These are phyloP conservation scores for Spatulosminthurus flaviceps DNA, from an alignment of 2,888 invertebrate genomes.

Conservation along the genomic window DNA sequence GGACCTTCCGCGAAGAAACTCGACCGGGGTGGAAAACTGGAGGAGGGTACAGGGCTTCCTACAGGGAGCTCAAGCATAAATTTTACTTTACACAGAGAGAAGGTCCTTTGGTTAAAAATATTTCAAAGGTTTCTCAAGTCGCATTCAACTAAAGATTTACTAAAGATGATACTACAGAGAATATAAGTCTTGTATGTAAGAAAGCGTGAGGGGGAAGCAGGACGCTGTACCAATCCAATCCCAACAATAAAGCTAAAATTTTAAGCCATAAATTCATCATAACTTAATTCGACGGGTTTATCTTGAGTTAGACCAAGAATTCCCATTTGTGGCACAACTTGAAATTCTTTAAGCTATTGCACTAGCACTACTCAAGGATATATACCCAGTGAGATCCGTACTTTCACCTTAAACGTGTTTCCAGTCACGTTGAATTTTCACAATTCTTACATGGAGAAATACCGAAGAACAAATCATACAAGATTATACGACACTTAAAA, in stretches of 20 bases:
- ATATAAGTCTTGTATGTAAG: not conserved
- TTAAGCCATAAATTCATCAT: constrained; percentile 13
- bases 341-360: not conserved
- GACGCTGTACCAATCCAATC: not conserved
- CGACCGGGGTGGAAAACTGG: constrained; percentile 15
- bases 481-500: too few relatives aligned
- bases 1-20: constrained; percentile 25
- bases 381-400: not conserved
- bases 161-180: too few relatives aligned
- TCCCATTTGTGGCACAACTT: not conserved
- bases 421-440: not conserved
- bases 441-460: not conserved
- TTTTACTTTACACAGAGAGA: constrained; percentile 24
- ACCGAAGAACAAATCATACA: too few relatives aligned
- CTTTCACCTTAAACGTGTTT: constrained; percentile 14
- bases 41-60: constrained; percentile 24
- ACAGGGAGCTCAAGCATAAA: constrained; percentile 33
- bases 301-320: not conserved
- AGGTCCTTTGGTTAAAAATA: not conserved
- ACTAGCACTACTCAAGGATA: too few relatives aligned
- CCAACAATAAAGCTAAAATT: not conserved
- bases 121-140: constrained; percentile 4
- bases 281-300: not conserved
- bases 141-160: not conserved
- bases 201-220: not conserved